Base-by-base conservation (phyloP, 2,888 invertebrate genomes). In the Pseudoips prasinana region DNA sequence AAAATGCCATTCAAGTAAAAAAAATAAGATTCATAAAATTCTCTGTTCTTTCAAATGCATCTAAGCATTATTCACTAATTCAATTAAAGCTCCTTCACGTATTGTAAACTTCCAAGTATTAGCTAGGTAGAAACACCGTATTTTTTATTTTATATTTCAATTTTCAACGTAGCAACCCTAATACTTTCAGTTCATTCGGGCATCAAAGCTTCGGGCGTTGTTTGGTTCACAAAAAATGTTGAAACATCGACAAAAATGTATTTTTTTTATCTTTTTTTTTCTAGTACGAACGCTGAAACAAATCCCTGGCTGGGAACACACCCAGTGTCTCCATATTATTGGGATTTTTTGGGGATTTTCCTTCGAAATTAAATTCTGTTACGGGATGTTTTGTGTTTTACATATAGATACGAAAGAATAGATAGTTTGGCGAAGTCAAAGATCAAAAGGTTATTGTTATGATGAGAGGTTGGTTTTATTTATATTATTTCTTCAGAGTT, bases 131-230 rank as follows among this genome's bases (percentile, higher is more conserved):
- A n/a, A n/a, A 14, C 14, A 3, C 14, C 2, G 14, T 14, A 14
- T 3, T 45, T 45, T 49, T 39, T 33, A 27, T 29, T 28, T 30
- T 34, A 33, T 37, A 14, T 14, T 14, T 14, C 5, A 5, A 3
- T 14, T 14, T 14, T 14, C 3, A 3, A 14, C 23, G 32, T 40
- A 51, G 38, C 65, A 66, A 34, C 64, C 64, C 55, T 72, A 68
- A 65, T 59, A 47, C 57, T 46, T 53, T 61, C 52, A 62, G 55
- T 59, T 53, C 56, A 46, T 51, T 53, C 62, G 46, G 46, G 61
- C 42, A 57, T 60, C 47, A 64, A 55, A 72, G 63, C 62, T 40
- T 10, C 50, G 23, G 30, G 50, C 50, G 40, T 58, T 63, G 69
- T 64, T 57, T 55, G 46, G 31, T 39, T 41, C 46, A 45, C 34